Percentiles rank a stretch among this genome's conserved stretches.
These are phyloP conservation scores for Salvelinus alpinus DNA, from an alignment of 2,113 vertebrate species.

Conservation along the genomic window DNA sequence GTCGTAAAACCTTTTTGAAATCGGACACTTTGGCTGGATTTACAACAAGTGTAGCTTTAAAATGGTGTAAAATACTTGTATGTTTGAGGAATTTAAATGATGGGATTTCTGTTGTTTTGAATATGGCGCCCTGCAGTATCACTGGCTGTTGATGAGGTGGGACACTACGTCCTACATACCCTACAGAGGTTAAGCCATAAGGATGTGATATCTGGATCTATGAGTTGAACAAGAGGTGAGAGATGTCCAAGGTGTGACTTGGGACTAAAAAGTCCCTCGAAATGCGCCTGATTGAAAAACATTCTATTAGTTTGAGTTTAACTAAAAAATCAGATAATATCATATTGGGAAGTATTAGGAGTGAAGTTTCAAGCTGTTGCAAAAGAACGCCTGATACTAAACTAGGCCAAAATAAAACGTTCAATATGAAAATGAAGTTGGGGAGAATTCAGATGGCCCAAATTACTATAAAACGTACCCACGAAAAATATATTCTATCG, in stretches of 20 bases:
- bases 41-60: no score
- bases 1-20: no score
- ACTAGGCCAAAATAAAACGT: background rate
- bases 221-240: background rate
- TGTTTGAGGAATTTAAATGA: no score
- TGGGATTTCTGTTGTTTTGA: no score
- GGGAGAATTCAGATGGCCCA: background rate
- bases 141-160: no score
- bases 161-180: no score
- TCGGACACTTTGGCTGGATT: no score
- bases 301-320: background rate
- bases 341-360: no score
- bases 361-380: no score
- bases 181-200: background rate
- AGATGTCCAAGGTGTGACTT: background rate
- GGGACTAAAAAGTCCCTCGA: background rate
- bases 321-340: background rate
- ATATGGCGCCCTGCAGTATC: no score
- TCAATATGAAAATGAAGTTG: background rate
- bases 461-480: background rate
- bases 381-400: background rate
- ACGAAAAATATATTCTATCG: background rate
- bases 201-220: background rate
- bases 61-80: no score
- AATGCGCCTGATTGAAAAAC: background rate